Percentiles rank a stretch among this genome's conserved stretches.
phyloP scores from a whole-genome alignment of 2,113 vertebrate genomes.

The Elgaria multicarinata region DNA sequence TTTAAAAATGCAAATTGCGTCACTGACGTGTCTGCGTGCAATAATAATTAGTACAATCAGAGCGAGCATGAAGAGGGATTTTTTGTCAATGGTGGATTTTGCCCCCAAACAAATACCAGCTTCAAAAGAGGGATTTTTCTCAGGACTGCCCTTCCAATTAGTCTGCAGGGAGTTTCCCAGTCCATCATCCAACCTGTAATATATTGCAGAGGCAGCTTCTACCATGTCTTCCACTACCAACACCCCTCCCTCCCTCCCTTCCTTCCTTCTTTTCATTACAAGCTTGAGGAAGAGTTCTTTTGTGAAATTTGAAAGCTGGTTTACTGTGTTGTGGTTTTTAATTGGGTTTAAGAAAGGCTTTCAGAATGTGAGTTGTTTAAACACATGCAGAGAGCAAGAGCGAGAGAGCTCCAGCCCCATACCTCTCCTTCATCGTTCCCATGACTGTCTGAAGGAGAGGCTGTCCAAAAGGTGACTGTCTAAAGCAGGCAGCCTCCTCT shows the following conservation, averaged over 20 bases:
- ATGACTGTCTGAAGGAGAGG: too few species aligned
- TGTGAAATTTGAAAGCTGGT: too few species aligned
- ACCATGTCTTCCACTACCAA: too few species aligned
- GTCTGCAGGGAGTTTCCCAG: not conserved
- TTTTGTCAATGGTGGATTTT: not conserved
- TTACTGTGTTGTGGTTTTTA: not conserved
- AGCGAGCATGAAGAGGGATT: not conserved
- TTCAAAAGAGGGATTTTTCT: too few species aligned
- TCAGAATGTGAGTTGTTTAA: too few species aligned
- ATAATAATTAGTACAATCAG: not conserved
- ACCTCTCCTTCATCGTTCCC: too few species aligned
- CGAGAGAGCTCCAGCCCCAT: too few species aligned
- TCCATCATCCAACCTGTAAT: not conserved
- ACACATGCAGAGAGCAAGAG: too few species aligned
- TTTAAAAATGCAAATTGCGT: not conserved
- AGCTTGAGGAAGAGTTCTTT: not conserved
- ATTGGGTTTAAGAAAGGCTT: not conserved
- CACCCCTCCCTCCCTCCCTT: not conserved
- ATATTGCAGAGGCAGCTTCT: not conserved
- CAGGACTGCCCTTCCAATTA: not conserved
- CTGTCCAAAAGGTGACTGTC: too few species aligned
- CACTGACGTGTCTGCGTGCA: not conserved
- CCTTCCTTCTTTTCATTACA: not conserved
- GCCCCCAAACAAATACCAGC: too few species aligned
- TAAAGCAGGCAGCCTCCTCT: too few species aligned